Base-by-base conservation (phyloP, 2,797 vertebrate genomes). In the Tapirus indicus region DNA sequence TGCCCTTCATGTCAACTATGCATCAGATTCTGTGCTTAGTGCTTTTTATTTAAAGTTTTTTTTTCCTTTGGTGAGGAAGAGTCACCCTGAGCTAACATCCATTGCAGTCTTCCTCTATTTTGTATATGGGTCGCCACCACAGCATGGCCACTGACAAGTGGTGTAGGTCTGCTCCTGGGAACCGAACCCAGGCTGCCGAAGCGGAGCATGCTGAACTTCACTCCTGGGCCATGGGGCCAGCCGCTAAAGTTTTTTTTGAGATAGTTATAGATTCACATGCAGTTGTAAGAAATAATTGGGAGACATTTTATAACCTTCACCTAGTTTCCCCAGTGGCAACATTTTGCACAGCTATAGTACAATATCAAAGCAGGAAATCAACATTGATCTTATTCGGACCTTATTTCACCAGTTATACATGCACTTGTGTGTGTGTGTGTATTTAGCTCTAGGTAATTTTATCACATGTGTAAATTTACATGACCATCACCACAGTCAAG, bases 371-470 rank as follows among this genome's bases (percentile, higher is more conserved):
- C 20, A 91, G 58, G 16, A 91, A 72, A 62, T 13, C 3, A 2
- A 62, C 21, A 35, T 1, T 62, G 6, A 54, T 32, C 41, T 54
- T 44, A 74, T 68, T 60, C 47, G 62, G 62, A n/a, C 17, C 3
- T 69, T 41, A 32, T 29, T 92, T 89, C 47, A 29, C 12, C 27
- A 77, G n/a, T 82, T 88, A 60, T 5, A 21, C 21, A 47, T 27
- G 17, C 16, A 29, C 4, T 38, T 1, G 0, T 84, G 44, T 49
- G 17, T 27, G 12, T 56, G 27, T 13, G 4, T 66, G 3, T 68
- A 18, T 49, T 72, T 23, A 27, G 32, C 25, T n/a, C 35, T 14
- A 1, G 41, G 23, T 49, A 60, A 49, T 8, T 54, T 85, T 16
- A 21, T 23, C 62, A 62, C 20, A 8, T 10, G 16, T 21, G n/a